Conservation (phyloP, 2,888 invertebrate species). For the Allacma fusca region DNA sequence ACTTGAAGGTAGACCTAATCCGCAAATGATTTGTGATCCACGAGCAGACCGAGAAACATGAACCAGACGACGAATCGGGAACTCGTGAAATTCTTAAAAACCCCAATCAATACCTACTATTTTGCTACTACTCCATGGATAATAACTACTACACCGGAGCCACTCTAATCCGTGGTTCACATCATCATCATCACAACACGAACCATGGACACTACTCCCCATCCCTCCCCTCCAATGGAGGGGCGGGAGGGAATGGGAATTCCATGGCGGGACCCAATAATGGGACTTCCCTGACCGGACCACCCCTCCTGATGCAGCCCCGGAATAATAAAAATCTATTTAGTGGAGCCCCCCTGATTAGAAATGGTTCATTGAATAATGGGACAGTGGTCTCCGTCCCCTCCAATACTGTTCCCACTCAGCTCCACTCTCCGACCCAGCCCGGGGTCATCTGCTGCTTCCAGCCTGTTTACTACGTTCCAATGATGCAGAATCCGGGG, state of each 20-base stretch:
- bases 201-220: conserved; percentile 3
- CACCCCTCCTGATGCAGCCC: conserved; percentile 47
- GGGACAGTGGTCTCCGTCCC: not conserved
- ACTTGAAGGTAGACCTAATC: not conserved
- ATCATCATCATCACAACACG: conserved; percentile 22
- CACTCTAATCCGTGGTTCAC: conserved; percentile 47
- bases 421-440: not conserved
- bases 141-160: conserved; percentile 51
- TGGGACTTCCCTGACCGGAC: conserved; percentile 41
- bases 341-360: conserved; percentile 46
- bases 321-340: conserved; percentile 41
- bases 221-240: conserved; percentile 1
- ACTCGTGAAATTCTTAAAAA: conserved; percentile 22
- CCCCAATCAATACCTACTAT: not conserved
- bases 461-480: conserved; percentile 48
- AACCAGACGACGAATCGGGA: conserved; percentile 31
- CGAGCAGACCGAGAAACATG: conserved; percentile 40
- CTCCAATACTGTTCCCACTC: not conserved
- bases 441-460: conserved; percentile 46
- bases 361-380: conserved; percentile 22
- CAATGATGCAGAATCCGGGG: conserved; percentile 23
- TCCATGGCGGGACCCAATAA: no score
- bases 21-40: conserved; percentile 27
- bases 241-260: not conserved
- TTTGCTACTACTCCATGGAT: conserved; percentile 36